Base-by-base conservation (phyloP, 1,140 invertebrate species). In the Apocrypta bakeri region DNA sequence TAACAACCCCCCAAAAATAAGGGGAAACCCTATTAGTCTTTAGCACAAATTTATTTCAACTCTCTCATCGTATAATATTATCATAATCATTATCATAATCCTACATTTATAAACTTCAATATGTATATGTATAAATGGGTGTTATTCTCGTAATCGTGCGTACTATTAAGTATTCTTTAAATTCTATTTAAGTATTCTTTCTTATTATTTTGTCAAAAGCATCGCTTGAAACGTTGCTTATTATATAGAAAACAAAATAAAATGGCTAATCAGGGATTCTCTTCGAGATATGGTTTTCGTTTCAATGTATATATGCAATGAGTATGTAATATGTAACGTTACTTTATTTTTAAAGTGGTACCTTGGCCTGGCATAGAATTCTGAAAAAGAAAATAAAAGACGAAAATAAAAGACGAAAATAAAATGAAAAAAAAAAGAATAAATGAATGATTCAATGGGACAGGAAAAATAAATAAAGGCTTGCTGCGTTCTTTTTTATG, bases 1-100 rank as follows among this genome's bases (percentile, higher is more conserved):
- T 84, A 91, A 91, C 89, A 90, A 83, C 88, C 90, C 89, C 87
- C 87, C 92, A 92, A 92, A 91, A 90, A 87, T 85, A 90, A 42
- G 63, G 74, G 83, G 48, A 84, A 77, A 68, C 42, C 0, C 17
- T 29, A 77, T 84, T 81, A 83, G 71, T 71, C 66, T 17, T 64
- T 48, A 37, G 33, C 33, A 37, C 33, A 37, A 37, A 2, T n/a
- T 21, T 56, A 56, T 6, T 6, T 17, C 3, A 0, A 1, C n/a
- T 56, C 48, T 1, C 48, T 7, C 6, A 2, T 56, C 21, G 42
- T 17, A 48, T 9, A 37, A 37, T 37, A 37, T 37, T 17, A 12
- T 17, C 48, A 56, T 56, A 56, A 56, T 21, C n/a, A 56, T 56
- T 21, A n/a, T 56, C 48, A 56, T 56, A 56, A 56, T 56, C 48